Evolutionary conservation across 2,888 invertebrate species (phyloP), one percentile per base, ranked within the genome.

Genomic region (Sphaerophoria taeniata): DNA sequence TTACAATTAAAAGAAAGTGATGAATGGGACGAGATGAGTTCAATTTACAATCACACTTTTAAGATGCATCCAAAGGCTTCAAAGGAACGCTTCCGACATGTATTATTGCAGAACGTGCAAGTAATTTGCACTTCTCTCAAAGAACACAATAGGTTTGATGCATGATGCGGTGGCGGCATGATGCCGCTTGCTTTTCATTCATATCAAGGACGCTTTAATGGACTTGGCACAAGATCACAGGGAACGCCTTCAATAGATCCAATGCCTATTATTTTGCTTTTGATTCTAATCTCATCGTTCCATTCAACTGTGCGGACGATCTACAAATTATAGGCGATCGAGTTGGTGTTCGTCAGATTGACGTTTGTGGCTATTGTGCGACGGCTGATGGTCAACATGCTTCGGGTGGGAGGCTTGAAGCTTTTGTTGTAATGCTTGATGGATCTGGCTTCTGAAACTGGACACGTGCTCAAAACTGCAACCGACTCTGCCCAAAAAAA

Each of bases 201-300:
- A 43, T 39, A 65, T 67, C 14, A 65, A 70, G 74, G 74, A 63
- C 56, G 55, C 53, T 58, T 60, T 70, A 78, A 79, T 83, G 83
- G 79, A 74, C 51, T 12, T 43, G 43, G 69, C 61, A 63, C 11
- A 31, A 49, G 51, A 67, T 43, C 73, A 45, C 14, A 58, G 49
- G 45, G 7, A 60, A 53, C 83, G 53, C 83, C 79, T 78, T 70
- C 83, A 74, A 65, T 60, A 55, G 33, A 43, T 65, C 12, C 53
- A 34, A 51, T 60, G 63, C 49, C 79, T 71, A 73, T 85, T 80
- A 80, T 76, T 69, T 63, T n/a, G 65, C 67, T 33, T 49, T 56
- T 65, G 84, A 80, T 80, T 72, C 76, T 72, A 76, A 85, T 85
- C 84, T 76, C 55, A 49, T 39, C 74, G 2, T 58, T 47, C 24